Base-by-base conservation (phyloP, 2,797 vertebrate genomes). In the Coranthus polyacanthus region DNA sequence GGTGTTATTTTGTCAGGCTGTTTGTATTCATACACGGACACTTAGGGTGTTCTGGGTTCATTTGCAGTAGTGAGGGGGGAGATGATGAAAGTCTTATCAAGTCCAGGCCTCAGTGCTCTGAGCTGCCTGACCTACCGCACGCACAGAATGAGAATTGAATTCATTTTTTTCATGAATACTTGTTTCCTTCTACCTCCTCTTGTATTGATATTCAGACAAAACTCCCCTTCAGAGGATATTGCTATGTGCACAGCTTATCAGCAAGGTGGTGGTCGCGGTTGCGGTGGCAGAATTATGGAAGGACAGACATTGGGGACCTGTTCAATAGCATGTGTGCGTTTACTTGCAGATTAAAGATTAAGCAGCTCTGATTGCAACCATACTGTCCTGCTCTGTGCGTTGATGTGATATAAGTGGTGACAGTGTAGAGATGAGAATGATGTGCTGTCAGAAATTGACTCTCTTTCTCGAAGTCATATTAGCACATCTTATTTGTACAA, bases 61-160 rank as follows among this genome's bases (percentile, higher is more conserved):
- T 81, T 81, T 82, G 72, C 41, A 74, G 17, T 51, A 24, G 54
- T 70, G 38, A 68, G 24, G 16, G 4, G 17, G 38, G 44, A 51
- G 55, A 64, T 79, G 78, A 79, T 79, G 73, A 86, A 86, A 75
- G 76, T 56, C 68, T 84, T 82, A 83, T 81, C 67, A 62, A 65
- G 71, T 78, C 66, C 41, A 43, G 61, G 63, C 62, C 59, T 68
- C 45, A 22, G 50, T 62, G 51, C 58, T 63, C 44, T 34, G 70
- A 77, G 64, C 61, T 71, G 26, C 41, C 39, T 65, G 64, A 73
- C 83, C 72, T 49, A 47, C 72, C 58, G 44, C 38, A 9, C 66
- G 43, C 50, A 52, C 58, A 44, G 47, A 73, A 82, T 68, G 53
- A 87, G 46, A 85, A 77, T 75, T 76, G 20, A 72, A 67, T 79